Base-by-base conservation (phyloP, 2,113 vertebrate species). In the Setophaga coronata region DNA sequence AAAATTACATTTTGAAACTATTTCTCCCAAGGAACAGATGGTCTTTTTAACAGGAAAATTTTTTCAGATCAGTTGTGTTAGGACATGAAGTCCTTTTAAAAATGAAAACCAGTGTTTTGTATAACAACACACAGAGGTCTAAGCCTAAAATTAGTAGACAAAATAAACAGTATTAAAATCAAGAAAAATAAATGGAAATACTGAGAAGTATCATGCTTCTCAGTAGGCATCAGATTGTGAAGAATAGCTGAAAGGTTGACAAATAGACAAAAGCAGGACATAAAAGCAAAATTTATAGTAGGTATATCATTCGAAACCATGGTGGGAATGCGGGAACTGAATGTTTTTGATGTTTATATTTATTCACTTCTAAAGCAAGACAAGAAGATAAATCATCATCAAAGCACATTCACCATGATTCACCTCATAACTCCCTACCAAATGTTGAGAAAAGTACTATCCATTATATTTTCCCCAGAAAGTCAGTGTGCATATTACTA, bases 391-490 rank as follows among this genome's bases (percentile, higher is more conserved):
- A 33, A 45, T 34, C 8, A 45, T 21, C 38, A 73, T 54, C 23
- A 64, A 58, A 53, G 12, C 5, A 36, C 5, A 14, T 70, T 66
- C 10, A n/a, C 12, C 2, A 13, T 14, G 6, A 82, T 47, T 66
- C 7, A 61, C 9, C 6, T 31, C 0, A 1, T 23, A 83, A 50
- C 2, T 54, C 9, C 8, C 4, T 81, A 33, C 1, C 57, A 38
- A 60, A 72, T 25, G 1, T 6, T 43, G 6, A 82, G 53, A 43
- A 91, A 85, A 84, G 1, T 9, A 47, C 9, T 25, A 21, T 51
- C 10, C 6, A 33, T 43, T 3, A 7, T 12, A 67, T 33, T 67
- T 87, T 80, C n/a, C 28, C 11, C 29, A 29, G 31, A 40, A 15
- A 53, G 33, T 43, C 9, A 14, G 2, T 57, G 36, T 3, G 0